Evolutionary conservation across 2,113 vertebrate species (phyloP).

Genomic region (Sylvia atricapilla): DNA sequence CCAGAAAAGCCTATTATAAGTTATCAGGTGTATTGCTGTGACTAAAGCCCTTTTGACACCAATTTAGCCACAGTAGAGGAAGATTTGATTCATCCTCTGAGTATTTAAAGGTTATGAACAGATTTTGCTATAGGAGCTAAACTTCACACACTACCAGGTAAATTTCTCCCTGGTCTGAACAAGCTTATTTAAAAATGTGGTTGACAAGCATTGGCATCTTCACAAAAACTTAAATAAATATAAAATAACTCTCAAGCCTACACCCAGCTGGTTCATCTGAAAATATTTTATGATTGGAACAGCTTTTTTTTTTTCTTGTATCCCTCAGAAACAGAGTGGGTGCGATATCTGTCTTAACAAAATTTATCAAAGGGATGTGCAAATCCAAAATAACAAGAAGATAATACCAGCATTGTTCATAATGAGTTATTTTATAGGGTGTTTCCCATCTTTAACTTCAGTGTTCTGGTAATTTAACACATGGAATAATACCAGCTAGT

Average conservation of each 20-base stretch:
- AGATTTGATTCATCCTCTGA: background rate
- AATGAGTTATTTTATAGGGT: constrained; percentile 64
- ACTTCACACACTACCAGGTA: background rate
- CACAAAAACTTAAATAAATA: constrained; percentile 35
- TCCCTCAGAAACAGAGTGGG: background rate
- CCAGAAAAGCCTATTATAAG: background rate
- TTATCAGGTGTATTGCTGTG: background rate
- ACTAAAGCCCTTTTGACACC: background rate
- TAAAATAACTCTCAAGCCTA: constrained; percentile 8
- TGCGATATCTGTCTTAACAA: constrained; percentile 19
- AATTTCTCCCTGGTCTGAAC: background rate
- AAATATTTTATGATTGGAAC: constrained; percentile 54
- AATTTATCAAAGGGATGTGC: constrained; percentile 42
- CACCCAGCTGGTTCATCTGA: constrained; percentile 24
- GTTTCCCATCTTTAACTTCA: constrained; percentile 56
- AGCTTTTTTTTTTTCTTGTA: background rate
- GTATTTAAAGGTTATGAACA: background rate
- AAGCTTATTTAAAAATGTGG: background rate
- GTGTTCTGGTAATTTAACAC: constrained; percentile 60
- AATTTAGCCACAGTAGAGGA: background rate
- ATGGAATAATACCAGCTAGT: constrained; percentile 59
- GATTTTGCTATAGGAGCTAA: background rate
- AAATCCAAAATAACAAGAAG: constrained; percentile 55
- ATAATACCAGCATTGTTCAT: constrained; percentile 52
- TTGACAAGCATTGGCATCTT: background rate